Percentiles rank a stretch among this genome's conserved stretches.
These are phyloP conservation scores for Oreohelix idahoensis DNA, from an alignment of 1,140 invertebrate species.

Conservation along the genomic window DNA sequence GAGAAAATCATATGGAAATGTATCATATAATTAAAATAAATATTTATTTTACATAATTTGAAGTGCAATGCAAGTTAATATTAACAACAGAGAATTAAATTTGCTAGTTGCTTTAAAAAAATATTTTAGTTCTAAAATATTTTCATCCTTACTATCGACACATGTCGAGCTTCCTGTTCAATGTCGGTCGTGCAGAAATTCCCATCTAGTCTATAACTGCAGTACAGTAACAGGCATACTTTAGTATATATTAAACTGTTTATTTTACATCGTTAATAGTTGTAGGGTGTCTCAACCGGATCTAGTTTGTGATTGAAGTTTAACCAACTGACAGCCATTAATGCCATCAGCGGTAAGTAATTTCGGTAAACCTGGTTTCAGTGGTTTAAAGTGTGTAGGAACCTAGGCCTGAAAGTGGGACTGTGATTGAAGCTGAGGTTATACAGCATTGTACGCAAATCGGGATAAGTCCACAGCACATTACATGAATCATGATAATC, in stretches of 20 bases:
- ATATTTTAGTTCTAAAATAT: background rate
- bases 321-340: background rate
- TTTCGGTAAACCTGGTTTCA: no score
- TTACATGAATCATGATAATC: no score
- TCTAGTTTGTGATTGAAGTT: conserved; percentile 17
- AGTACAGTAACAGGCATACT: background rate
- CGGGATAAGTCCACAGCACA: no score
- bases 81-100: background rate
- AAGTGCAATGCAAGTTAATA: background rate
- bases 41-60: conserved; percentile 6
- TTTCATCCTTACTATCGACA: background rate
- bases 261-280: conserved; percentile 27
- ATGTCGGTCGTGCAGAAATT: conserved; percentile 12
- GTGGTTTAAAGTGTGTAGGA: no score
- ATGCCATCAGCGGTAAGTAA: conserved; percentile 27
- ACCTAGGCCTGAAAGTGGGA: no score
- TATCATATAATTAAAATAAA: conserved; percentile 7
- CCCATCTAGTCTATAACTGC: background rate
- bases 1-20: background rate
- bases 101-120: background rate
- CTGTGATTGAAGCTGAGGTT: no score
- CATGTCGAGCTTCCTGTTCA: conserved; percentile 28
- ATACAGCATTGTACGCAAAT: no score
- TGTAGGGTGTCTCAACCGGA: conserved; percentile 11
- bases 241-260: background rate